These are phyloP conservation scores for Pandemis cinnamomeana DNA, from an alignment of 2,888 invertebrate species.

Conservation along the genomic window DNA sequence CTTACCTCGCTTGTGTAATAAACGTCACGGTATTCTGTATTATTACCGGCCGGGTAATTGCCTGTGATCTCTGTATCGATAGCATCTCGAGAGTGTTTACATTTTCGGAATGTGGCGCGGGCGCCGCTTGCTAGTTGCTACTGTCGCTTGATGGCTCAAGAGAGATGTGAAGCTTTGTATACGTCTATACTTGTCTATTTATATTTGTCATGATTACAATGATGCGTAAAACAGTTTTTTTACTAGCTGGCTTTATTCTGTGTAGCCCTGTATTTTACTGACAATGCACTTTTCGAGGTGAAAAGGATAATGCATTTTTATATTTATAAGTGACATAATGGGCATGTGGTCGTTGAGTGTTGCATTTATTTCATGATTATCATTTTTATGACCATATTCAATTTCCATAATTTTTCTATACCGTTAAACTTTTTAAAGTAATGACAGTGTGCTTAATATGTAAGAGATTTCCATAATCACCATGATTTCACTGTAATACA, in stretches of 20 bases:
- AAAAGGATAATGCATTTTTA: not conserved
- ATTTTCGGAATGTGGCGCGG: slow-evolving; percentile 4
- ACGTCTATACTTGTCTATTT: not conserved
- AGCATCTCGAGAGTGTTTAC: slow-evolving; percentile 21
- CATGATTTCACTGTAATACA: slow-evolving; percentile 5
- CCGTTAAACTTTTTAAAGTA: slow-evolving; percentile 9
- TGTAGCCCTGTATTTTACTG: no score
- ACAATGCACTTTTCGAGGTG: not conserved
- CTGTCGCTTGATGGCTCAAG: not conserved
- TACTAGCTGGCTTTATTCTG: no score
- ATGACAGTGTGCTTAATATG: slow-evolving; percentile 10
- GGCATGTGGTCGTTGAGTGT: not conserved
- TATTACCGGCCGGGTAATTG: slow-evolving; percentile 21
- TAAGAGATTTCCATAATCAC: slow-evolving; percentile 17
- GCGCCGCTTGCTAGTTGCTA: not conserved
- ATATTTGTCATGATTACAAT: not conserved
- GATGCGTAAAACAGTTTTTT: no score
- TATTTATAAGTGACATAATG: not conserved
- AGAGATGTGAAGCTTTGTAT: not conserved
- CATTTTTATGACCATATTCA: slow-evolving; percentile 7
- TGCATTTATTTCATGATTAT: slow-evolving; percentile 7
- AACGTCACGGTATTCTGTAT: slow-evolving; percentile 16
- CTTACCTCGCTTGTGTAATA: slow-evolving; percentile 18
- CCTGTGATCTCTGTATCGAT: slow-evolving; percentile 16
- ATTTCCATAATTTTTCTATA: slow-evolving; percentile 17